A percentile compares a stretch with the other conserved stretches of the same genome.
Conservation (phyloP, 2,888 invertebrate genomes). For the Orchesella flavescens region DNA sequence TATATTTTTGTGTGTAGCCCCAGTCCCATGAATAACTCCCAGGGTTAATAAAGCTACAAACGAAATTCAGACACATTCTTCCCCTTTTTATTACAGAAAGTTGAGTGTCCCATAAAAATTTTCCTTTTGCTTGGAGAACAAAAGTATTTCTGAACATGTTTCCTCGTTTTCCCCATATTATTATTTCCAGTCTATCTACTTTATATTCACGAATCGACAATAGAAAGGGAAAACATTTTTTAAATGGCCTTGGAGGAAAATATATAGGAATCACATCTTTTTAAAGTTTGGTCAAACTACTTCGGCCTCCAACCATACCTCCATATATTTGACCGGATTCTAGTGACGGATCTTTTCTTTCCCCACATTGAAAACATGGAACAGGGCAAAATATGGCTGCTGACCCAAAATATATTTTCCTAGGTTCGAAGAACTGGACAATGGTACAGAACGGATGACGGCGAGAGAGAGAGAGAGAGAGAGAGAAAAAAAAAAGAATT, state of each 20-base stretch:
- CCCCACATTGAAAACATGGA: slow-evolving; percentile 17
- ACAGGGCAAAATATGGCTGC: neutral
- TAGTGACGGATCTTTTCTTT: neutral
- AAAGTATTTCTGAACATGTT: neutral
- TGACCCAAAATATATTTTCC: slow-evolving; percentile 46
- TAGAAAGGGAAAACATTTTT: slow-evolving; percentile 1
- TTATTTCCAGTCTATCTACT: no score
- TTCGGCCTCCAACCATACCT: neutral
- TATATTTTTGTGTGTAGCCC: no score
- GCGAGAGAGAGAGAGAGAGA: slow-evolving; percentile 9
- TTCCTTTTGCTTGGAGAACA: neutral
- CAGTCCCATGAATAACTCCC: no score
- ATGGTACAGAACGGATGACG: neutral
- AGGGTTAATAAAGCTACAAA: slow-evolving; percentile 44
- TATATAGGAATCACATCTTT: neutral
- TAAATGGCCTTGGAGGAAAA: neutral
- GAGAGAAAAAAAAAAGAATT: slow-evolving; percentile 9
- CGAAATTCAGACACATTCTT: slow-evolving; percentile 36
- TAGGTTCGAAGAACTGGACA: slow-evolving; percentile 33
- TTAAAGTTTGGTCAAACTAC: slow-evolving; percentile 8
- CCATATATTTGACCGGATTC: neutral
- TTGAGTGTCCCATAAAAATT: slow-evolving; percentile 51
- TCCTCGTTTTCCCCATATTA: neutral
- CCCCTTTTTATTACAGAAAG: slow-evolving; percentile 38
- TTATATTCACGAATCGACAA: neutral